Percentiles rank a stretch among this genome's conserved stretches.
phyloP scores from a whole-genome alignment of 2,113 vertebrate species.

The Labeo catla region DNA sequence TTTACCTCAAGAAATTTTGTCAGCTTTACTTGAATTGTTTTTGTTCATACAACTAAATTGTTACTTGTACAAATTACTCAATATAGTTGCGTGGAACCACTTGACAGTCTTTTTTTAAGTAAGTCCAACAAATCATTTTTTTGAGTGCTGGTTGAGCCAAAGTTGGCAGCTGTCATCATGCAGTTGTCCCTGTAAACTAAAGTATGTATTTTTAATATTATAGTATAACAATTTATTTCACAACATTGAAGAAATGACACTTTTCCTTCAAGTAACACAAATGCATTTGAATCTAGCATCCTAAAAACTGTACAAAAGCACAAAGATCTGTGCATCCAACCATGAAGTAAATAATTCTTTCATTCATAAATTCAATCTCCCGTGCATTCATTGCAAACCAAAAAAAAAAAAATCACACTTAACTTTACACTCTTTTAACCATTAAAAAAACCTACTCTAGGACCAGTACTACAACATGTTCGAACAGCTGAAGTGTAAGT shows the following conservation, averaged over 20 bases:
- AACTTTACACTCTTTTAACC: not conserved
- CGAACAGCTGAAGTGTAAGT: slow-evolving; percentile 8
- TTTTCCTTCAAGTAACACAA: not conserved
- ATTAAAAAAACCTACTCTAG: not conserved
- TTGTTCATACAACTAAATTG: too few species aligned
- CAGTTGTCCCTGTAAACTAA: not conserved
- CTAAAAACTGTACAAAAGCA: not conserved
- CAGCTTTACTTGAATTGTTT: too few species aligned
- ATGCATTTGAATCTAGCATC: not conserved
- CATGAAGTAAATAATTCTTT: not conserved
- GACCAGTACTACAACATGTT: not conserved
- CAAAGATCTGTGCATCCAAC: not conserved
- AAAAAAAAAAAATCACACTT: not conserved
- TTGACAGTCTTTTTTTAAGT: too few species aligned
- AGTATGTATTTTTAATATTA: not conserved
- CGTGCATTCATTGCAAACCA: not conserved
- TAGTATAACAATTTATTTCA: not conserved
- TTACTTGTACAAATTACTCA: too few species aligned
- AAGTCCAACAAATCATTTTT: too few species aligned
- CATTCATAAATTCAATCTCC: not conserved
- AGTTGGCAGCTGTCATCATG: not conserved
- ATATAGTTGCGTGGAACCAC: too few species aligned
- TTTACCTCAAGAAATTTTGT: too few species aligned
- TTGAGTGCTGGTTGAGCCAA: not conserved
- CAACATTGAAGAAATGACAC: not conserved